Evolutionary conservation across 2,113 vertebrate genomes (phyloP), one percentile per base, ranked within the genome.

Genomic region (Cynoglossus semilaevis): DNA sequence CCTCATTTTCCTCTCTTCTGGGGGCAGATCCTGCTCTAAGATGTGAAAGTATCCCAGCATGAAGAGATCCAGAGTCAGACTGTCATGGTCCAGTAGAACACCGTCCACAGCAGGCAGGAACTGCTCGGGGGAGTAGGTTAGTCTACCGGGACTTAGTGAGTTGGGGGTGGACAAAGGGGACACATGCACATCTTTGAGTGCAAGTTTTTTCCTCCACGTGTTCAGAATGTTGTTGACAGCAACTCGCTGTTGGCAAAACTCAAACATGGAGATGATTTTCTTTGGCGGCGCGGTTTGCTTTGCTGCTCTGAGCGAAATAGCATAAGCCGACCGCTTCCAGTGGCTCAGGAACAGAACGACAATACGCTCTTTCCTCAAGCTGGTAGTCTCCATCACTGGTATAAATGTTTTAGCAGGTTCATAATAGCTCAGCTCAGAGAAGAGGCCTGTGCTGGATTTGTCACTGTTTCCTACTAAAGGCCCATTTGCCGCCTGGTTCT

Each of bases 21-120:
- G 80, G 0, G 91, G 82, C 54, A 98, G 85, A 6, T 96, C 91
- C 18, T 93, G 92, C 78, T 98, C 95, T 67, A 99, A 88, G 19
- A 98, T 93, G 89, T 92, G 93, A 68, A 99, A 96, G 85, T 98
- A 98, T 19, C 96, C 96, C 51, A 99, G 86, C 94, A 99, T 95
- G 80, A 98, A 98, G 8, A 97, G 89, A 59, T 98, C 95, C 44
- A 97, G 92, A 0, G 94, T 92, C 77, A 98, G 85, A 76, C 79
- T 90, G 18, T 92, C 74, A 1, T 98, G 92, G 54, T 88, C 85
- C 36, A 77, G 35, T 0, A 91, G 72, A 0, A 74, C 80, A 2
- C 93, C 94, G 0, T 90, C 89, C 61, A 90, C 72, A 3, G 80
- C 76, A 1, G 91, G 88, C 57, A 98, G 85, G 75, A 98, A 96